Evolutionary conservation across 2,113 vertebrate species (phyloP), one percentile per base, ranked within the genome.

Genomic region (Strigops habroptila): DNA sequence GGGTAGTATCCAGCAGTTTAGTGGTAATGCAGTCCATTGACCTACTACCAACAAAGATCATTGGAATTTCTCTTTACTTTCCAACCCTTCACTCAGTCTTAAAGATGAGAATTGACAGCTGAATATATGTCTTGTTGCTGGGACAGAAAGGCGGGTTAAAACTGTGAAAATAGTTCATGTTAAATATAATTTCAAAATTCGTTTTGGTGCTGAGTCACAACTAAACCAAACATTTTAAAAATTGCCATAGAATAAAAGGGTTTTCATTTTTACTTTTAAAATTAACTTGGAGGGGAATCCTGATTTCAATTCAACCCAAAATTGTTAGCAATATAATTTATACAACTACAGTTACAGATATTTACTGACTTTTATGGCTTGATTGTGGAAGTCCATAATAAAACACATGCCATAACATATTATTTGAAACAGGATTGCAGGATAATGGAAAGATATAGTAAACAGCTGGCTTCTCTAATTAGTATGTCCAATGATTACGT

Each of bases 381-480:
- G 9, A 31, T 39, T 69, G 75, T 91, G 81, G 89, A 95, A 95
- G 82, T 74, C 74, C 87, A 53, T 95, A 87, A 90, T 84, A 87
- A 90, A 87, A 65, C n/a, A 90, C 53, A 76, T 80, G 19, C 49
- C 67, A 49, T 82, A 76, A n/a, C 13, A 2, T 87, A 96, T 87
- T 91, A 88, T 67, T 91, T 91, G 74, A 91, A 90, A 70, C 4
- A 91, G 49, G 62, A 91, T 80, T 94, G 74, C 67, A 90, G 69
- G 57, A 89, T 85, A 95, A 74, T 95, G 78, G 91, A 95, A 95
- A 91, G 84, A 95, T 82, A 90, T 8, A 82, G 44, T 48, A 90
- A 82, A 51, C 39, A 79, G 31, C 53, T 91, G 84, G 44, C 89
- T 90, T 91, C 78, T 62, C 22, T 95, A 94, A 96, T 94, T 93